phyloP scores from a whole-genome alignment of 30 jellyfish, hydroid and myxozoan genomes.

The Pelagia noctiluca region DNA sequence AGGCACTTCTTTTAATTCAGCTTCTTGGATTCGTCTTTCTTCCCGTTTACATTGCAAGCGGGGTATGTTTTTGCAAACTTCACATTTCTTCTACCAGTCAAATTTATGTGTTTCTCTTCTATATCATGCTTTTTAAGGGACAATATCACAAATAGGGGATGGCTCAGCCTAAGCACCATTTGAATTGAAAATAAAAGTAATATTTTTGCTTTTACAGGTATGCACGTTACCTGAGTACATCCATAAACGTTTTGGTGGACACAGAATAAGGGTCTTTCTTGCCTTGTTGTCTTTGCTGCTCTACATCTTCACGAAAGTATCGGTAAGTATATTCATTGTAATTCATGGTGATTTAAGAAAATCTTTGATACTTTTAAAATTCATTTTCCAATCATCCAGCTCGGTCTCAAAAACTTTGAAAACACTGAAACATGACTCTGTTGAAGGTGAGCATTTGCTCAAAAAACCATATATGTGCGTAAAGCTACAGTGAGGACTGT shows the following conservation, averaged over 20 bases:
- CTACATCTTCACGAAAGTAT: constrained; percentile 91
- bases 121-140: not conserved
- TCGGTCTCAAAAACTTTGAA: no score
- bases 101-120: not conserved
- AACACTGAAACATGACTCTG: no score
- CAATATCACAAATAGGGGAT: not conserved
- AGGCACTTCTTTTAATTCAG: constrained; percentile 94
- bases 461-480: no score
- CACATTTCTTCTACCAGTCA: not conserved
- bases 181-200: no score
- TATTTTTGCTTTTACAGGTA: constrained; percentile 55
- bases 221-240: constrained; percentile 97
- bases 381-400: not conserved
- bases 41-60: constrained; percentile 99
- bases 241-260: constrained; percentile 98
- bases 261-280: constrained; percentile 88
- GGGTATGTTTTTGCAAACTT: constrained; percentile 71
- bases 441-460: no score
- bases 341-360: not conserved
- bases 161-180: not conserved
- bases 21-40: constrained; percentile 97
- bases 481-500: no score
- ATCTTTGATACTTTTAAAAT: not conserved
- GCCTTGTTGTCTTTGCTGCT: constrained; percentile 87
- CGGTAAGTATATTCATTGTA: constrained; percentile 67